Conservation (phyloP, 2,888 invertebrate genomes). For the Cryptocephalus moraei region DNA sequence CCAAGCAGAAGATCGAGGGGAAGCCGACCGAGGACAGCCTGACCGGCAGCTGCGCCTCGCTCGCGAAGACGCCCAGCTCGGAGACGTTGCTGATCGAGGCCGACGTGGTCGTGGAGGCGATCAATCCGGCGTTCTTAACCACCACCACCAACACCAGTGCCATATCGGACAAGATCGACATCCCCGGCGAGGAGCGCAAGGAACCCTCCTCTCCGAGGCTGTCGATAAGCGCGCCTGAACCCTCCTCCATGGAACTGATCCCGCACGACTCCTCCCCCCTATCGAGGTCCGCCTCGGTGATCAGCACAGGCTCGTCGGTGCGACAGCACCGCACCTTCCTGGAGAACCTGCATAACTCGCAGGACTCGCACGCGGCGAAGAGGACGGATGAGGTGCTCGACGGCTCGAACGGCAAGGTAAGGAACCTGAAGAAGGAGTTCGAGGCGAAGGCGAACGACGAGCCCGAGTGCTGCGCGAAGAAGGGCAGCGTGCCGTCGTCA, state of each 20-base stretch:
- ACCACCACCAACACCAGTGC: conserved; percentile 40
- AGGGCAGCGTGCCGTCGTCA: conserved; percentile 48
- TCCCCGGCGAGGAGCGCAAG: conserved; percentile 27
- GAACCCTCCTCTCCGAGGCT: conserved; percentile 22
- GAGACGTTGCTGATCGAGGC: conserved; percentile 26
- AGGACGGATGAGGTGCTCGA: conserved; percentile 32
- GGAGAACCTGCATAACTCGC: conserved; percentile 37
- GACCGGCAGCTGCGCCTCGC: conserved; percentile 15
- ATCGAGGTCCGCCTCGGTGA: conserved; percentile 29
- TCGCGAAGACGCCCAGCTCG: conserved; percentile 32
- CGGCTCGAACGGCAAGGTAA: conserved; percentile 58
- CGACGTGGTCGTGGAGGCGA: conserved; percentile 2
- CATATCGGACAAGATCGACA: conserved; percentile 48
- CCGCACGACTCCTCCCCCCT: conserved; percentile 25
- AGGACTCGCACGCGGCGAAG: conserved; percentile 28
- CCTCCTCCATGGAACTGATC: conserved; percentile 37
- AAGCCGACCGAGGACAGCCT: conserved; percentile 8
- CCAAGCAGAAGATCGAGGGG: conserved; percentile 55
- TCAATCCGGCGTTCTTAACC: conserved; percentile 23
- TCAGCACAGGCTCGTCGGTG: conserved; percentile 33
- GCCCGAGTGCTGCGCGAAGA: conserved; percentile 26
- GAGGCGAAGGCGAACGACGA: conserved; percentile 59
- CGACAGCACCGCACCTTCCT: conserved; percentile 44
- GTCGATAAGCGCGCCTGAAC: conserved; percentile 54
- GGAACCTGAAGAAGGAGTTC: conserved; percentile 79